Conservation (phyloP, 2,113 vertebrate genomes). For the Cephalopterus ornatus region DNA sequence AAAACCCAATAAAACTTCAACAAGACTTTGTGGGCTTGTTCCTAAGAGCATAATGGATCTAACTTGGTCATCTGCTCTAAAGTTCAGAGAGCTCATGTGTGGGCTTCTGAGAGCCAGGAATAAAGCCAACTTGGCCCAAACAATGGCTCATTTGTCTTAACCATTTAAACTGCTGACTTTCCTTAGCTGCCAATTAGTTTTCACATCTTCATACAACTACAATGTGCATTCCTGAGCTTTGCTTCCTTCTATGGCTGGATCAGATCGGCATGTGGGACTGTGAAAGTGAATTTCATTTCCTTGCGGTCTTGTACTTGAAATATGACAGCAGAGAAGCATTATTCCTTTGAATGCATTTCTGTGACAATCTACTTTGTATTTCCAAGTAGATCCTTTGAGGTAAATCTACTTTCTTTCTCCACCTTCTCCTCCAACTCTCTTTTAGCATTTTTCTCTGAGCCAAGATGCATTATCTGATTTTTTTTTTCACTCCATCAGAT, state of each 20-base stretch:
- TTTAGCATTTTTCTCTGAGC: background rate
- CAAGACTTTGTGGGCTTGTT: background rate
- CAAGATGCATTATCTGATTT: background rate
- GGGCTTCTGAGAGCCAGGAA: conserved; percentile 1
- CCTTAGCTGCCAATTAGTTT: background rate
- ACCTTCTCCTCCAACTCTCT: background rate
- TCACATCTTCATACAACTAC: background rate
- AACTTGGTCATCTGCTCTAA: background rate
- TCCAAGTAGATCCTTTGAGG: background rate
- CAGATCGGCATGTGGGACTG: background rate
- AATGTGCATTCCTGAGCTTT: background rate
- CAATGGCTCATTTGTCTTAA: background rate
- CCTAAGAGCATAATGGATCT: background rate
- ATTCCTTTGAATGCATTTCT: background rate
- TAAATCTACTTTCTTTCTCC: background rate
- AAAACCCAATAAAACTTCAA: background rate
- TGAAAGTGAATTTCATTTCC: background rate
- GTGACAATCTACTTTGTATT: background rate
- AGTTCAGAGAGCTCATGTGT: background rate
- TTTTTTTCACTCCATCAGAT: background rate
- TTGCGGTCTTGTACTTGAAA: background rate
- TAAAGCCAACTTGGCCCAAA: background rate
- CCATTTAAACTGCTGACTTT: background rate
- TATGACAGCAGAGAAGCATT: background rate
- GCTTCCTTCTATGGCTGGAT: background rate